Evolutionary conservation across 2,113 vertebrate species (phyloP).

Genomic region (Cyanistes caeruleus): DNA sequence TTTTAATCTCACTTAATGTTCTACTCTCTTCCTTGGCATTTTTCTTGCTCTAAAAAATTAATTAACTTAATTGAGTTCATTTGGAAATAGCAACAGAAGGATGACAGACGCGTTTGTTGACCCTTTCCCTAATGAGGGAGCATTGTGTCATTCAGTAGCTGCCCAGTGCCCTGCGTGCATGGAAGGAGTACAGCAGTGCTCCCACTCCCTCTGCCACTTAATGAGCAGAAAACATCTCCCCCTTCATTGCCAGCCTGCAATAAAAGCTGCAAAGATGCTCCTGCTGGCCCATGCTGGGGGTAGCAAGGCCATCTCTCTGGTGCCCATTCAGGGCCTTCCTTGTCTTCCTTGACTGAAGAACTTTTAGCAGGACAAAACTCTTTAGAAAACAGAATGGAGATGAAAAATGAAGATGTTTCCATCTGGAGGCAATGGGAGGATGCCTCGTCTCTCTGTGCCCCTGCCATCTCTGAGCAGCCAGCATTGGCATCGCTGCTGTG

Average conservation of each 20-base stretch:
- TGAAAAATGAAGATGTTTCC: not conserved
- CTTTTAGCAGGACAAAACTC: not conserved
- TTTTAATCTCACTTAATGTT: constrained; percentile 5
- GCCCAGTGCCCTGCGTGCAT: not conserved
- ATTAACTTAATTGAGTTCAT: constrained; percentile 48
- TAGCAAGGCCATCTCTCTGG: not conserved
- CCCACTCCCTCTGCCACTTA: not conserved
- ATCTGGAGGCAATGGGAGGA: not conserved
- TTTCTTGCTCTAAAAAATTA: constrained; percentile 21
- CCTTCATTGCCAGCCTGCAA: not conserved
- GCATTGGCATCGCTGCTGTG: not conserved
- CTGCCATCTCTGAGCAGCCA: not conserved
- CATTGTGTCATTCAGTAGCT: constrained; percentile 2
- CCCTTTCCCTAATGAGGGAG: constrained; percentile 24
- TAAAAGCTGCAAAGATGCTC: not conserved
- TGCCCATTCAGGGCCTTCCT: fast-evolving
- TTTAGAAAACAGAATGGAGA: not conserved
- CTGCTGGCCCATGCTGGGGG: fast-evolving
- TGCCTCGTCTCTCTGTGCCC: not conserved
- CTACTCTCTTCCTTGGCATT: not conserved
- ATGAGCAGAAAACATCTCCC: not conserved
- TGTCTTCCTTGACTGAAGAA: not conserved
- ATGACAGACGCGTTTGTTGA: not conserved
- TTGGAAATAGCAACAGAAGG: constrained; percentile 56
- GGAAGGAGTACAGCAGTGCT: not conserved